Percentiles rank a stretch among this genome's conserved stretches.
Conservation (phyloP, 2,113 vertebrate species). For the Nycticryphes semicollaris region DNA sequence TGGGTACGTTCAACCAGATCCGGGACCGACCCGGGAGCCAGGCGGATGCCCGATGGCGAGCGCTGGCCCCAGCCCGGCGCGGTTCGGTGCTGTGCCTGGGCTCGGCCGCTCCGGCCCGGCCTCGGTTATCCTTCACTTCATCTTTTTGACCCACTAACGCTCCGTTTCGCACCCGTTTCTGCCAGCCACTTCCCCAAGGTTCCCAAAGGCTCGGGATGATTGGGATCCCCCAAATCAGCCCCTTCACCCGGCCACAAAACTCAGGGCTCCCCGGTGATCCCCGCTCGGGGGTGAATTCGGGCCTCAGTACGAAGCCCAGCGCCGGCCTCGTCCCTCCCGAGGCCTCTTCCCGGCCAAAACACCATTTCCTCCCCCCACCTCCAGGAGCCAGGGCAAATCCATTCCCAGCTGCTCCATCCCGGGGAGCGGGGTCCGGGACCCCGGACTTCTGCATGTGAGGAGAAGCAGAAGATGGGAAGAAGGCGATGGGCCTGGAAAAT, state of each 20-base stretch:
- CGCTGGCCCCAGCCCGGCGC: neutral
- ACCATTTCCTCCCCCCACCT: rapidly evolving
- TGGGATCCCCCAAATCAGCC: neutral
- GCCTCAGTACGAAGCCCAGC: neutral
- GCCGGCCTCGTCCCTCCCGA: neutral
- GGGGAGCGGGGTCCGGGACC: neutral
- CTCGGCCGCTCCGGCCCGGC: neutral
- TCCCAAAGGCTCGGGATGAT: neutral
- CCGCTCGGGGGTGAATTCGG: neutral
- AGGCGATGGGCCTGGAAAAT: neutral
- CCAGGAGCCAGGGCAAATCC: neutral
- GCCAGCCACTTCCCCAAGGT: neutral
- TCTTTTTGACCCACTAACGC: rapidly evolving
- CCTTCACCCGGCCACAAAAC: rapidly evolving
- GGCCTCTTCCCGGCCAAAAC: neutral
- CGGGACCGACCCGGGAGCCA: rapidly evolving
- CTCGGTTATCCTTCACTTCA: rapidly evolving
- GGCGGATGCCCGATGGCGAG: neutral
- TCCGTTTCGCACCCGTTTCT: neutral
- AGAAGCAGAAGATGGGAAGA: neutral
- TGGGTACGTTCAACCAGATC: neutral
- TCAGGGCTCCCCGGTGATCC: neutral
- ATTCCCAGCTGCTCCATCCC: neutral
- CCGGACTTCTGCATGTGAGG: neutral
- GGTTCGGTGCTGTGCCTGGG: too few species aligned